phyloP scores from a whole-genome alignment of 2,113 vertebrate species.

The Antigone vipio region DNA sequence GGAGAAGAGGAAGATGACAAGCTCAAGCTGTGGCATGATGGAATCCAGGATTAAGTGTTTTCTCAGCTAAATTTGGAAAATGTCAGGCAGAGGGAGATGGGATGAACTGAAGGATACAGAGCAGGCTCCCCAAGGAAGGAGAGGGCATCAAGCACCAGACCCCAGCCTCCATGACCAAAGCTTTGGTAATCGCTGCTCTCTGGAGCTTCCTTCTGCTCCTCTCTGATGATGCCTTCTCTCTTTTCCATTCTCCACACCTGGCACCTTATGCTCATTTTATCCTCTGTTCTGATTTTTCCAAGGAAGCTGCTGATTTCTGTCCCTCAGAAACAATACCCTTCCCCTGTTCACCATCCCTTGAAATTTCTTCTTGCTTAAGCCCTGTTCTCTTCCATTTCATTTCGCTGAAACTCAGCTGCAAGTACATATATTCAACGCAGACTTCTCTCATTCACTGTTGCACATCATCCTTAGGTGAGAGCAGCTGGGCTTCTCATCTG shows the following conservation, averaged over 20 bases:
- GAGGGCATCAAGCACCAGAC: neutral
- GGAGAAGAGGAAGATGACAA: neutral
- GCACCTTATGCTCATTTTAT: neutral
- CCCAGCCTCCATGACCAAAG: neutral
- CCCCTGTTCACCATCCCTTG: neutral
- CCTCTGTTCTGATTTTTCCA: neutral
- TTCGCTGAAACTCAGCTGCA: neutral
- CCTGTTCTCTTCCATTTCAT: neutral
- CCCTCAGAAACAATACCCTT: neutral
- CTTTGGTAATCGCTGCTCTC: neutral
- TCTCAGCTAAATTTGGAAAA: neutral
- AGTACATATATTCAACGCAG: neutral
- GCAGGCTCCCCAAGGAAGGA: neutral
- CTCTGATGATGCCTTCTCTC: neutral
- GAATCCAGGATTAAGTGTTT: neutral
- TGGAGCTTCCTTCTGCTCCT: neutral
- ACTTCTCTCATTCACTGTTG: neutral
- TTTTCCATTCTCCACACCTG: neutral
- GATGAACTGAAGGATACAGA: neutral
- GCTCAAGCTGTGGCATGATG: neutral
- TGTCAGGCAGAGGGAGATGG: neutral
- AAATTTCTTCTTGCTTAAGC: neutral
- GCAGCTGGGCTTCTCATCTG: slow-evolving; percentile 4
- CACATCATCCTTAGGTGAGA: neutral
- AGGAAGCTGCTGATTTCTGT: neutral